Evolutionary conservation across 2,113 vertebrate species (phyloP).

Genomic region (Mormyrus iriodes): DNA sequence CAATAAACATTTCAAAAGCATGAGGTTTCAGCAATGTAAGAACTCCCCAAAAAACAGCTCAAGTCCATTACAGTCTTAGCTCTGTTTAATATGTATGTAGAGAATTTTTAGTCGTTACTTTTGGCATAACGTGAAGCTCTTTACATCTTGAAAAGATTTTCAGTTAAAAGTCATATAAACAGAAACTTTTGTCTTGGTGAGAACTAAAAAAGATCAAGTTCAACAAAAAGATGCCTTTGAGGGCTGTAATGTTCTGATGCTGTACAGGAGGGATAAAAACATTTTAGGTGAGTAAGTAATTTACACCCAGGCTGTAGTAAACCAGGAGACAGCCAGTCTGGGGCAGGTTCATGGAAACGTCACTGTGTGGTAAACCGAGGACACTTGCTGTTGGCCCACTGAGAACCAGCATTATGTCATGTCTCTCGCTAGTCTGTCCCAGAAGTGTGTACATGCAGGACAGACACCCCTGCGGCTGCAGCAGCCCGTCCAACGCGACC

Average conservation of each 20-base stretch:
- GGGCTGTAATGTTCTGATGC: background rate
- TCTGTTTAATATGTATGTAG: slow-evolving; percentile 12
- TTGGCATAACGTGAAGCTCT: slow-evolving; percentile 14
- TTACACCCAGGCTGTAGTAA: background rate
- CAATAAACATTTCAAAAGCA: background rate
- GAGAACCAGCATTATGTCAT: background rate
- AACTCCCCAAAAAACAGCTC: background rate
- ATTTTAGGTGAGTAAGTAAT: background rate
- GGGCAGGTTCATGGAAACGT: background rate
- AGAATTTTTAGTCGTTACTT: slow-evolving; percentile 6
- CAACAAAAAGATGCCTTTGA: slow-evolving; percentile 5
- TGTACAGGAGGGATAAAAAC: background rate
- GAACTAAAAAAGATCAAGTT: slow-evolving; percentile 13
- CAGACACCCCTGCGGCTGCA: background rate
- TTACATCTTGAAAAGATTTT: slow-evolving; percentile 20
- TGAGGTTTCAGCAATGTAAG: background rate
- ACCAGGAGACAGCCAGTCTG: background rate
- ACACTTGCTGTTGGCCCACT: background rate
- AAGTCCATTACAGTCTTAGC: background rate
- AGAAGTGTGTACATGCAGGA: background rate
- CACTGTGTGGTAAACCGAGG: background rate
- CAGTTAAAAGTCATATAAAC: slow-evolving; percentile 16
- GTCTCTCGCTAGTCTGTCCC: background rate
- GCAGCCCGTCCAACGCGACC: background rate
- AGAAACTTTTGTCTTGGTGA: slow-evolving; percentile 14